Percentiles rank a stretch among this genome's conserved stretches.
Evolutionary conservation across 2,888 invertebrate species (phyloP).

Genomic region (Pseudeuparius sepicola): DNA sequence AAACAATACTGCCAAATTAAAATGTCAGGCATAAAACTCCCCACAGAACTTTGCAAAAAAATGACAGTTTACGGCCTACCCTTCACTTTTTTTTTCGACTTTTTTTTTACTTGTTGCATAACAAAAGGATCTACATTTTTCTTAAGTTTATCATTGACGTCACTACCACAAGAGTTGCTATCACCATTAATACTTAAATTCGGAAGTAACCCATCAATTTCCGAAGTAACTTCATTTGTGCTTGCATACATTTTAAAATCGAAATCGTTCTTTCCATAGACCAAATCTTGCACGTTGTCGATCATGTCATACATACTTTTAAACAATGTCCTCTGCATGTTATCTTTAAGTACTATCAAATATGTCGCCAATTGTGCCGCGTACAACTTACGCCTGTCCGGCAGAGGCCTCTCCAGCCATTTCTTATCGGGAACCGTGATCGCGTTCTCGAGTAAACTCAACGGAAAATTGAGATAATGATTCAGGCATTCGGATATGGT

Average conservation of each 20-base stretch:
- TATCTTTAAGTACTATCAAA: constrained; percentile 22
- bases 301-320: constrained; percentile 21
- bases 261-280: constrained; percentile 21
- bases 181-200: constrained; percentile 5
- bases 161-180: too few relatives aligned
- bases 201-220: constrained; percentile 22
- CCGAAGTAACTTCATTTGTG: constrained; percentile 17
- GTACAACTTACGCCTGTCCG: constrained; percentile 20
- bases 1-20: too few relatives aligned
- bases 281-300: constrained; percentile 21
- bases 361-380: constrained; percentile 24
- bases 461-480: constrained; percentile 24
- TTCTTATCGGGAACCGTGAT: constrained; percentile 17
- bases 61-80: too few relatives aligned
- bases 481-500: constrained; percentile 22
- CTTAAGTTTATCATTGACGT: too few relatives aligned
- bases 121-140: too few relatives aligned
- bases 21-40: too few relatives aligned
- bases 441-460: constrained; percentile 20
- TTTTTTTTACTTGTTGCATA: too few relatives aligned
- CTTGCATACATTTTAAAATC: constrained; percentile 20
- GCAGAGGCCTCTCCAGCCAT: constrained; percentile 23
- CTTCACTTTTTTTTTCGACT: too few relatives aligned
- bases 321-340: constrained; percentile 22
- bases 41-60: too few relatives aligned